Conservation (phyloP, 2,888 invertebrate genomes). For the Corbicula japonica region DNA sequence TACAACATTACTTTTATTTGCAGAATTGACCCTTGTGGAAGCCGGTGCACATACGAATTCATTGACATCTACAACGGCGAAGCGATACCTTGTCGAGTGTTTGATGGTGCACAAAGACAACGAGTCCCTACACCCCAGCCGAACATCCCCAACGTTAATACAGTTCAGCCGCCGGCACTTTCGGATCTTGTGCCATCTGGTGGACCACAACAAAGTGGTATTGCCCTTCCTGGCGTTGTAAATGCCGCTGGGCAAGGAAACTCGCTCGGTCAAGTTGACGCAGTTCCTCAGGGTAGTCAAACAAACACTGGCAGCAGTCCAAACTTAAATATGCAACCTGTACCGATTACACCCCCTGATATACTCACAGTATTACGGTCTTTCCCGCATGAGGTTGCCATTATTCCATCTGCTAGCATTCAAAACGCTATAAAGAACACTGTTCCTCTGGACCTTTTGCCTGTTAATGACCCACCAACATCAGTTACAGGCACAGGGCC, state of each 20-base stretch:
- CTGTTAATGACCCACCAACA: too few species aligned
- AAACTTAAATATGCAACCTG: constrained; percentile 29
- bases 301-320: background rate
- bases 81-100: constrained; percentile 42
- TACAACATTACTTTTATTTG: background rate
- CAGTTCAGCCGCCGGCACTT: background rate
- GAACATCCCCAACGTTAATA: background rate
- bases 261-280: background rate
- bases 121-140: too few species aligned
- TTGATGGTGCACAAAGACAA: constrained; percentile 31
- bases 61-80: constrained; percentile 55
- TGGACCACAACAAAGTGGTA: background rate
- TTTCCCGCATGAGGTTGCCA: constrained; percentile 45
- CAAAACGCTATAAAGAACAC: constrained; percentile 40
- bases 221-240: background rate
- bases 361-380: constrained; percentile 31
- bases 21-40: constrained; percentile 62
- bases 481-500: too few species aligned
- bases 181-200: background rate
- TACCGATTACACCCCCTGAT: constrained; percentile 34
- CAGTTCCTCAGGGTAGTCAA: background rate
- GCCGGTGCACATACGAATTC: constrained; percentile 44
- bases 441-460: too few species aligned
- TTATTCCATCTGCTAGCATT: constrained; percentile 41
- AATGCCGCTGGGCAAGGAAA: background rate